A percentile compares a stretch with the other conserved stretches of the same genome.
phyloP scores from a whole-genome alignment of 2,888 invertebrate genomes.

The Mellilla xanthometata region DNA sequence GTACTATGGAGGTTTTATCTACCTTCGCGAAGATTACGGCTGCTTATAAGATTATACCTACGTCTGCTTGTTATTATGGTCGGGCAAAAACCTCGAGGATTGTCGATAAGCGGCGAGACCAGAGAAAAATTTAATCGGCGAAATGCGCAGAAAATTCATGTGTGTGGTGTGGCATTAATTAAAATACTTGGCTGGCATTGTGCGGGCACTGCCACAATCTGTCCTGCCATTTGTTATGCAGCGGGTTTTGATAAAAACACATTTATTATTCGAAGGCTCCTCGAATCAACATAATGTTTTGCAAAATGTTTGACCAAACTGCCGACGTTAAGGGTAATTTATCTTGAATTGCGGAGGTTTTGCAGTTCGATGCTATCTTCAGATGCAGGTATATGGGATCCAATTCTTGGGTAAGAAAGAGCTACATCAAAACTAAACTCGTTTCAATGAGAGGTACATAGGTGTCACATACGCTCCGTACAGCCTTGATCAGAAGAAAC shows the following conservation, averaged over 20 bases:
- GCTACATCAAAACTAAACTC: too few relatives aligned
- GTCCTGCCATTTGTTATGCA: slow-evolving; percentile 44
- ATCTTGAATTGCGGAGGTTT: slow-evolving; percentile 8
- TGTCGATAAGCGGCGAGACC: slow-evolving; percentile 35
- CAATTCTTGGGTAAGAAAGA: too few relatives aligned
- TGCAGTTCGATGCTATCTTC: neutral
- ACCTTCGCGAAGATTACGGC: slow-evolving; percentile 2
- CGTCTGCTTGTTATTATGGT: slow-evolving; percentile 10
- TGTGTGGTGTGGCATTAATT: slow-evolving; percentile 65
- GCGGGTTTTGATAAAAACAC: slow-evolving; percentile 47
- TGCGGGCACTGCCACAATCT: slow-evolving; percentile 51
- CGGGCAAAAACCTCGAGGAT: slow-evolving; percentile 27
- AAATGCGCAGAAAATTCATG: slow-evolving; percentile 62
- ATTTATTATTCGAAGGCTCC: slow-evolving; percentile 37
- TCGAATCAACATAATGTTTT: slow-evolving; percentile 35
- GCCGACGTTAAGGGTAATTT: slow-evolving; percentile 16
- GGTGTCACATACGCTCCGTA: too few relatives aligned
- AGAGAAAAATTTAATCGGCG: slow-evolving; percentile 54
- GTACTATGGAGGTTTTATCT: slow-evolving; percentile 5
- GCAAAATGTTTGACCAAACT: slow-evolving; percentile 34
- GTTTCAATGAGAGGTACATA: too few relatives aligned
- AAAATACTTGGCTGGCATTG: slow-evolving; percentile 62
- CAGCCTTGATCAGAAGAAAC: too few relatives aligned
- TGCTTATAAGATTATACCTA: slow-evolving; percentile 3
- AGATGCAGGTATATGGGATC: neutral